A percentile compares a stretch with the other conserved stretches of the same genome.
Conservation (phyloP, 2,113 vertebrate species). For the Alosa alosa region DNA sequence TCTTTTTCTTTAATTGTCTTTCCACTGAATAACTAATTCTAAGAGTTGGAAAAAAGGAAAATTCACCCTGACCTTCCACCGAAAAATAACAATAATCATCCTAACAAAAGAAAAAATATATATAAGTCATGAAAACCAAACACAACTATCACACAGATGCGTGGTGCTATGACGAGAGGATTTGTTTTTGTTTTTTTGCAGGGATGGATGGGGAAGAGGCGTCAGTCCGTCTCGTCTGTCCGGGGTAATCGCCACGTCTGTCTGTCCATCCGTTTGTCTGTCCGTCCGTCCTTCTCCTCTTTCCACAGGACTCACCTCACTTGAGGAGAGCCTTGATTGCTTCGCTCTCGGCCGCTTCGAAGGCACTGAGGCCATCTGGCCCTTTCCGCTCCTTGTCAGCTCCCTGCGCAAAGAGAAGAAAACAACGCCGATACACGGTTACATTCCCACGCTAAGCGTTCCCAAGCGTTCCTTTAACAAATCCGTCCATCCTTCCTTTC, state of each 20-base stretch:
- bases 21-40: constrained; percentile 56
- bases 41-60: constrained; percentile 45
- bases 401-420: constrained; percentile 77
- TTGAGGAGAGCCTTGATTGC: constrained; percentile 90
- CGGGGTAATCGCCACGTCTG: constrained; percentile 54
- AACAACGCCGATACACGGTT: not conserved
- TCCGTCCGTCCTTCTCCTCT: constrained; percentile 58
- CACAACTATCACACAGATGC: constrained; percentile 65
- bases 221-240: constrained; percentile 68
- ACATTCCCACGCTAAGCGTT: not conserved
- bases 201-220: constrained; percentile 42
- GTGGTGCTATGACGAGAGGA: constrained; percentile 65
- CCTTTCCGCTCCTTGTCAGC: constrained; percentile 87
- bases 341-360: constrained; percentile 82
- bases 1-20: constrained; percentile 43
- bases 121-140: constrained; percentile 42
- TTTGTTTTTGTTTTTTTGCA: not conserved
- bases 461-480: not conserved
- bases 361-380: constrained; percentile 80
- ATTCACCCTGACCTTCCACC: constrained; percentile 24
- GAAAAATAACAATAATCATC: constrained; percentile 61
- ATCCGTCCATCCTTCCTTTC: not conserved
- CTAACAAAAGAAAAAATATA: constrained; percentile 73
- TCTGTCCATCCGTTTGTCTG: constrained; percentile 59
- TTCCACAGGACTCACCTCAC: constrained; percentile 67